A percentile compares a stretch with the other conserved stretches of the same genome.
These are phyloP conservation scores for Leptarthrus brevirostris DNA, from an alignment of 2,888 invertebrate genomes.

Conservation along the genomic window DNA sequence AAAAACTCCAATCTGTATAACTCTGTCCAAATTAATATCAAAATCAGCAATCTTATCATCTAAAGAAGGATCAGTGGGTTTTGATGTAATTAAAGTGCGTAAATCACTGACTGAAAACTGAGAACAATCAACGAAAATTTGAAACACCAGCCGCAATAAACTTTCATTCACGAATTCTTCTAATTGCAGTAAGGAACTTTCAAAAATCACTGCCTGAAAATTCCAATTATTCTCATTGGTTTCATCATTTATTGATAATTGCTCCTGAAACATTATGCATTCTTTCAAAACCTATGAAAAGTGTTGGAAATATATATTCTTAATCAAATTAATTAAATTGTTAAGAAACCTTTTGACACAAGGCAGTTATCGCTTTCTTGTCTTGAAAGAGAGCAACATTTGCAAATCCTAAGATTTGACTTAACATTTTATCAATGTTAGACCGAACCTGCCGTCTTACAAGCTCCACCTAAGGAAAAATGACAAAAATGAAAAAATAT, in stretches of 20 bases:
- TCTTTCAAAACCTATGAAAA: conserved; percentile 60
- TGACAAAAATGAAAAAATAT: background rate
- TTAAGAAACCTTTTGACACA: conserved; percentile 65
- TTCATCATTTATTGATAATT: conserved; percentile 57
- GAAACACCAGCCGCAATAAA: conserved; percentile 62
- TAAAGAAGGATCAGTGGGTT: conserved; percentile 56
- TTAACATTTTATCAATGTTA: conserved; percentile 60
- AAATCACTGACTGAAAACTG: conserved; percentile 62
- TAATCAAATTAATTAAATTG: too few species aligned
- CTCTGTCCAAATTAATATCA: conserved; percentile 65
- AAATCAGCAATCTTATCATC: conserved; percentile 65
- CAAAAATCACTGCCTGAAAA: conserved; percentile 61
- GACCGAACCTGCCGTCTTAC: conserved; percentile 60
- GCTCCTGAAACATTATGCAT: conserved; percentile 62
- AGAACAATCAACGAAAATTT: conserved; percentile 61
- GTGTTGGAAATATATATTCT: too few species aligned
- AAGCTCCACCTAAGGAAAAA: conserved; percentile 55
- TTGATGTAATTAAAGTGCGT: conserved; percentile 57
- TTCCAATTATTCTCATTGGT: conserved; percentile 59
- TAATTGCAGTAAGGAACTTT: conserved; percentile 62
- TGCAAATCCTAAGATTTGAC: conserved; percentile 63
- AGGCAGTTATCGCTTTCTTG: conserved; percentile 63
- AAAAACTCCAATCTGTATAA: conserved; percentile 65
- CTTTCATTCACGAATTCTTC: conserved; percentile 64
- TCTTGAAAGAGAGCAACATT: conserved; percentile 63